Evolutionary conservation across 2,797 vertebrate genomes (phyloP).

Genomic region (Phrynocephalus vlangalii): DNA sequence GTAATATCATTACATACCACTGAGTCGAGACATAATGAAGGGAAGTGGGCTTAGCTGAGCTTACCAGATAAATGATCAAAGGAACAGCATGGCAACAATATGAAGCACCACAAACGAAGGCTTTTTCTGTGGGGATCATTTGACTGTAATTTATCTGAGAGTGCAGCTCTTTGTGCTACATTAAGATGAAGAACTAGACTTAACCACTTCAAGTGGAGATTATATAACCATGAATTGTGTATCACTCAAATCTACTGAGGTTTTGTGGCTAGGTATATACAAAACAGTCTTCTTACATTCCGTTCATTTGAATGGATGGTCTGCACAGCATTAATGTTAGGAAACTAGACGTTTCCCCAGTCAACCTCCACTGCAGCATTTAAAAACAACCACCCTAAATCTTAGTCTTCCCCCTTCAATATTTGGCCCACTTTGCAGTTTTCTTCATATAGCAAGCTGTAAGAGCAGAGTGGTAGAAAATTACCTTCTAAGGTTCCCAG

Average conservation of each 20-base stretch:
- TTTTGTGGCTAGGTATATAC: not conserved
- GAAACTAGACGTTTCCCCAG: not conserved
- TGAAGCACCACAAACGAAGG: not conserved
- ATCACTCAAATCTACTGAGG: not conserved
- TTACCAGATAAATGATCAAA: conserved; percentile 9
- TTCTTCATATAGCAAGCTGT: not conserved
- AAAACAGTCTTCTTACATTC: not conserved
- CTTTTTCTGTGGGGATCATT: conserved; percentile 16
- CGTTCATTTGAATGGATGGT: fast-evolving
- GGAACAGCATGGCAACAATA: not conserved
- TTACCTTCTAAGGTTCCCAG: too few relatives aligned
- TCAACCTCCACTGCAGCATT: conserved; percentile 20
- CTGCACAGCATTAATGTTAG: fast-evolving
- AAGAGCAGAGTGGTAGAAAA: not conserved
- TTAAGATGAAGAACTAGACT: conserved; percentile 8
- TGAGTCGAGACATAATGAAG: conserved; percentile 19
- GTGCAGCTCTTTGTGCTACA: not conserved
- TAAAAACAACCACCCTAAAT: not conserved
- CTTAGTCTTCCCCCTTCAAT: not conserved
- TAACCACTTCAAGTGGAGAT: conserved; percentile 1
- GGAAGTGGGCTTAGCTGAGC: not conserved
- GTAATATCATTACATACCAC: not conserved
- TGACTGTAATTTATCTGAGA: conserved; percentile 8
- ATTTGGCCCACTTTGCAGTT: not conserved
- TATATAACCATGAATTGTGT: not conserved